Percentiles rank a stretch among this genome's conserved stretches.
Evolutionary conservation across 1,140 invertebrate genomes (phyloP).

Genomic region (Drosophila setifemur): DNA sequence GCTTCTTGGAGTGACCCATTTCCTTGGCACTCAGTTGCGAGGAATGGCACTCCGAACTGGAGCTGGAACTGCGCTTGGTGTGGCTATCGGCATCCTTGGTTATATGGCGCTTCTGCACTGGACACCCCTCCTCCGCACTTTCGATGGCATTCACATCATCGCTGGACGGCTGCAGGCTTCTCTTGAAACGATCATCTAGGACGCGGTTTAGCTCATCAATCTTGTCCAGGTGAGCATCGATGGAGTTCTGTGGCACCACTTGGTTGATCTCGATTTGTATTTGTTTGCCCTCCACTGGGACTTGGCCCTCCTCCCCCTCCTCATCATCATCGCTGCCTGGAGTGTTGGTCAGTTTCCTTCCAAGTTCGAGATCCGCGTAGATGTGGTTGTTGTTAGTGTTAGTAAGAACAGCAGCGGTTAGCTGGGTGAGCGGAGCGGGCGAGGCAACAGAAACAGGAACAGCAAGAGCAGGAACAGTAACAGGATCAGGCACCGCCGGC

Average conservation of each 20-base stretch:
- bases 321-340: conserved; percentile 29
- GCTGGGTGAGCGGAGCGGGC: conserved; percentile 29
- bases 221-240: conserved; percentile 74
- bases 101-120: conserved; percentile 14
- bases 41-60: conserved; percentile 66
- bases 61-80: conserved; percentile 65
- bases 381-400: conserved; percentile 79
- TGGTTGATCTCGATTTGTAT: conserved; percentile 72
- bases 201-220: conserved; percentile 76
- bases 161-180: conserved; percentile 36
- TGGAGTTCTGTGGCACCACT: conserved; percentile 56
- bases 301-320: background rate
- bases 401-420: conserved; percentile 52
- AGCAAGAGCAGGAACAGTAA: too few species aligned
- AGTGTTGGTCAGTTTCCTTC: conserved; percentile 6
- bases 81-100: conserved; percentile 38
- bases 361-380: conserved; percentile 73
- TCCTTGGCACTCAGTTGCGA: conserved; percentile 48
- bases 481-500: background rate
- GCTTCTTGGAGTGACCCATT: conserved; percentile 52
- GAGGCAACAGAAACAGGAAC: conserved; percentile 26
- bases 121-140: conserved; percentile 37
- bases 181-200: conserved; percentile 73
- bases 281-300: conserved; percentile 10
- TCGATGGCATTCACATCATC: conserved; percentile 71